Base-by-base conservation (phyloP, 1,140 invertebrate genomes). In the fruit fly (Drosophila melanogaster) region DNA sequence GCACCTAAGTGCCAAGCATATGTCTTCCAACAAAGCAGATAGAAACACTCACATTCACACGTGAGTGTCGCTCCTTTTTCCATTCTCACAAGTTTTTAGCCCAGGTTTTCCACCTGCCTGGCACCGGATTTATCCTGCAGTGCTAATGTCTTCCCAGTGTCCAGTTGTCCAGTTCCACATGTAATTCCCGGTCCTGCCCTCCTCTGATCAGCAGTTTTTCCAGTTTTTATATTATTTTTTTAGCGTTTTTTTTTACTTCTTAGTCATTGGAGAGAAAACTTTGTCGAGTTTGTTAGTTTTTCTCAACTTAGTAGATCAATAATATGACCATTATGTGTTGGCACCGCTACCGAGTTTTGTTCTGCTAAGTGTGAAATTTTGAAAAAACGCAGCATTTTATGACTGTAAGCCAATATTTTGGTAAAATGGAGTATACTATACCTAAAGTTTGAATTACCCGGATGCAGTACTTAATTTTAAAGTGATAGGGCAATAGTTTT, bases 1-100 rank as follows among this genome's bases (percentile, higher is more conserved):
- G 60, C 71, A 76, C 58, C 80, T 84, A 79, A 84, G 80, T 84
- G 80, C 76, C 76, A 56, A 79, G 80, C 80, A 84, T 84, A 84
- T 84, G 80, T 84, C 80, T 84, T 84, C 22, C 55, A 72, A 80
- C 59, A 79, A 62, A 74, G 51, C 35, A 43, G 43, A 78, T 73
- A 67, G 59, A 73, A 53, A 62, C 30, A 55, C 41, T 59, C 43
- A 70, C 30, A 55, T 44, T 59, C 43, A 70, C 50, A 65, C 71
- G 73, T 56, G 64, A 56, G 40, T 70, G 66, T 70, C 64, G 51
- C 66, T 62, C 40, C 59, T 62, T 43, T 62, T 30, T 26, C 49
- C 37, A 26, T 77, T 62, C 55, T 47, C 67, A 61, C 69, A 54
- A 60, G 64, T 70, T 70, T 69, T 70, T 70, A 26, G 33, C 40